A percentile compares a stretch with the other conserved stretches of the same genome.
These are phyloP conservation scores for Danaus chrysippus DNA, from an alignment of 2,888 invertebrate species.

Conservation along the genomic window DNA sequence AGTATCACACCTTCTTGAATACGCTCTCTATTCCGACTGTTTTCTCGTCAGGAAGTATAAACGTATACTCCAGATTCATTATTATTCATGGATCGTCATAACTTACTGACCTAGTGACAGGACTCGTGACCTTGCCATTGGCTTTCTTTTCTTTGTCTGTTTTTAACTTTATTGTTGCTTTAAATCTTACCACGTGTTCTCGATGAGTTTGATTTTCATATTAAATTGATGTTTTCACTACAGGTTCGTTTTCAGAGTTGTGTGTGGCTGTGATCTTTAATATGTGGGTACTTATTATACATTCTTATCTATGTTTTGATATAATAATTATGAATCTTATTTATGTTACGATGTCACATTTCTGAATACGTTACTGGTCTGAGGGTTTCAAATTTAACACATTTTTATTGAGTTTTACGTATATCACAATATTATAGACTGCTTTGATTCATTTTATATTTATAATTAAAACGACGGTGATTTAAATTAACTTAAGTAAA, in stretches of 20 bases:
- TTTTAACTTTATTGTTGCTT: no score
- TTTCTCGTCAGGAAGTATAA: constrained; percentile 26
- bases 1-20: background rate
- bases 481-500: no score
- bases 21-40: constrained; percentile 15
- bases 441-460: no score
- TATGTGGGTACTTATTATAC: background rate
- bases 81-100: constrained; percentile 53
- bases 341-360: background rate
- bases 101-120: constrained; percentile 57
- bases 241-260: no score
- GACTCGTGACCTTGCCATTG: constrained; percentile 54
- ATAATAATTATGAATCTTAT: background rate
- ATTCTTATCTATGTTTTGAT: background rate
- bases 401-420: no score
- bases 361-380: no score
- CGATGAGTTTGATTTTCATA: no score
- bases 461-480: no score
- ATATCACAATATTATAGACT: no score
- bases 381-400: no score
- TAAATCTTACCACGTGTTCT: no score
- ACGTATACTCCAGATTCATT: constrained; percentile 37
- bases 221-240: no score
- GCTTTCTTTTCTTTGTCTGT: constrained; percentile 49
- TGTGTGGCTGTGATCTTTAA: background rate